Percentiles rank a stretch among this genome's conserved stretches.
Conservation (phyloP, 2,888 invertebrate species). For the Hypena proboscidalis region DNA sequence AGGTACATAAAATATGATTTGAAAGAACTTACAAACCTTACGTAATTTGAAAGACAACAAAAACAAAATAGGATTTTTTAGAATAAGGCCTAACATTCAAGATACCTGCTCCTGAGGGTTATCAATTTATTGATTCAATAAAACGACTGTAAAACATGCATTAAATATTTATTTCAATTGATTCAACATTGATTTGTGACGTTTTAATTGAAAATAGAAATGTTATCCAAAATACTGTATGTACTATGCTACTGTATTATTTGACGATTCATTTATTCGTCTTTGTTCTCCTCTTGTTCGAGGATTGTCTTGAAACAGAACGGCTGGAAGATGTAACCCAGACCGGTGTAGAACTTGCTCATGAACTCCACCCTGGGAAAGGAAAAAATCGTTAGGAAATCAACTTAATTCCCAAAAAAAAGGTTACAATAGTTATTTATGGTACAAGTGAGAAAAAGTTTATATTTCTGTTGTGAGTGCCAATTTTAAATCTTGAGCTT, state of each 20-base stretch:
- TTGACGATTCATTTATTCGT: constrained; percentile 61
- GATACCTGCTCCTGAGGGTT: no score
- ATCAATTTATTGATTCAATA: no score
- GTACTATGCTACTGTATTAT: constrained; percentile 53
- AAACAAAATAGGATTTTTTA: no score
- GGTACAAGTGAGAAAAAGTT: no score
- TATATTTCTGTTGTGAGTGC: no score
- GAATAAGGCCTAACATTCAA: no score
- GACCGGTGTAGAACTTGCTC: constrained; percentile 95
- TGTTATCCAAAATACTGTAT: constrained; percentile 61
- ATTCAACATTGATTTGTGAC: constrained; percentile 68
- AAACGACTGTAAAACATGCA: constrained; percentile 62
- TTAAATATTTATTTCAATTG: constrained; percentile 65
- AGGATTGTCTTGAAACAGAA: constrained; percentile 93
- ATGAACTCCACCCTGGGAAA: constrained; percentile 96
- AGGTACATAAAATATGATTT: no score
- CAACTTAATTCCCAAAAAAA: no score
- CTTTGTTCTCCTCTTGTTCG: constrained; percentile 81
- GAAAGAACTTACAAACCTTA: no score
- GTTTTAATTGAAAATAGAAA: constrained; percentile 48
- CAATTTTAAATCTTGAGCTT: no score
- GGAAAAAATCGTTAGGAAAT: constrained; percentile 4
- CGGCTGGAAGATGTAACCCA: constrained; percentile 93
- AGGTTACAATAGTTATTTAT: no score
- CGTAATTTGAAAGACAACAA: no score